Conservation (phyloP, 2,797 vertebrate genomes). For the Clarias platycephalus region DNA sequence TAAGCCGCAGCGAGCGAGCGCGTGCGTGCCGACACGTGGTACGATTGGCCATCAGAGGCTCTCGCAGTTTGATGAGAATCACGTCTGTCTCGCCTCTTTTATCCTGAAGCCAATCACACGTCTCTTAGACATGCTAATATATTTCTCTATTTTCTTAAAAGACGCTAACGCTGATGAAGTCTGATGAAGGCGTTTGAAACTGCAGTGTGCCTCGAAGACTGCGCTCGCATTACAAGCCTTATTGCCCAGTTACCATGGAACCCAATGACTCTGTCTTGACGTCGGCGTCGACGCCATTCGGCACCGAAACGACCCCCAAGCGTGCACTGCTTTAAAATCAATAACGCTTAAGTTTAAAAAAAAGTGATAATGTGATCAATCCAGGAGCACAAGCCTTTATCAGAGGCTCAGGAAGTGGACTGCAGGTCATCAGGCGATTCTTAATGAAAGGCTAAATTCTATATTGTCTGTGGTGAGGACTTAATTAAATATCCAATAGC, state of each 20-base stretch:
- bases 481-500: too few species aligned
- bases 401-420: neutral
- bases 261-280: neutral
- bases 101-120: slow-evolving; percentile 11
- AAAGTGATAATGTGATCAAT: neutral
- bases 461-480: neutral
- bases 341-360: neutral
- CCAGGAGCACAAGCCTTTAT: neutral
- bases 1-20: slow-evolving; percentile 58
- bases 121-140: slow-evolving; percentile 31
- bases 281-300: neutral
- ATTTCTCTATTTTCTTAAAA: slow-evolving; percentile 6
- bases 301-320: neutral
- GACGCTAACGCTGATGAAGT: slow-evolving; percentile 16
- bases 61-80: slow-evolving; percentile 22
- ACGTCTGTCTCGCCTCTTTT: slow-evolving; percentile 5
- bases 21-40: slow-evolving; percentile 35
- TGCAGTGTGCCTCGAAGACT: neutral
- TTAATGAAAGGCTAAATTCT: neutral
- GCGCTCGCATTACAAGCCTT: neutral
- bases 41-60: slow-evolving; percentile 27
- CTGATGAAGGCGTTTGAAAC: neutral
- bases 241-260: neutral
- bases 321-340: neutral
- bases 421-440: neutral